A percentile compares a stretch with the other conserved stretches of the same genome.
Evolutionary conservation across 2,797 vertebrate genomes (phyloP).

Genomic region (Acipenser ruthenus): DNA sequence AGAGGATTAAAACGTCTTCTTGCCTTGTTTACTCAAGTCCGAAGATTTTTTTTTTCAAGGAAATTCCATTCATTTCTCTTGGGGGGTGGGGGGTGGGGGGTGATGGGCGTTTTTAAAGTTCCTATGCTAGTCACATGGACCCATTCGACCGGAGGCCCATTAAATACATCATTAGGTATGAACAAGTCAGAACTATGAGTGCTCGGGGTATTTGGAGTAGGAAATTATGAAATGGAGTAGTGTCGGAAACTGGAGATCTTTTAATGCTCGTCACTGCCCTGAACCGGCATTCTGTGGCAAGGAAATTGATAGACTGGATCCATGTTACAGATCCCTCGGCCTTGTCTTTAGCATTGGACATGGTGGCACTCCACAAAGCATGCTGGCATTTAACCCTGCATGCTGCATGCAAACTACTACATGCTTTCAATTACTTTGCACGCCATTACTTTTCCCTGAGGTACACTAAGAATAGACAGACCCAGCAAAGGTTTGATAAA

Average conservation of each 20-base stretch:
- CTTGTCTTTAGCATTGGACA: neutral
- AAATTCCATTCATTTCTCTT: neutral
- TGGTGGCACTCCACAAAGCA: neutral
- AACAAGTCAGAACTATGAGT: neutral
- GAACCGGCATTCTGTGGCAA: neutral
- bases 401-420: conserved; percentile 5
- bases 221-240: neutral
- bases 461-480: no score
- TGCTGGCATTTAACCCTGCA: neutral
- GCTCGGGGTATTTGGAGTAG: neutral
- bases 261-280: conserved; percentile 12
- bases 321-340: neutral
- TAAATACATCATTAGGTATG: neutral
- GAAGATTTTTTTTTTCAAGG: neutral
- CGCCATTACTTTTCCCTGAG: no score
- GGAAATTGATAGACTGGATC: neutral
- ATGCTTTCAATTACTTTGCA: no score
- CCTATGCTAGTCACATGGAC: no score
- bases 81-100: neutral
- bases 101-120: neutral
- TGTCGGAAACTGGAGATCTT: neutral
- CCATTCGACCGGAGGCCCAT: neutral
- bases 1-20: neutral
- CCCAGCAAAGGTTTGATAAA: no score
- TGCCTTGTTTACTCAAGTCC: neutral